Percentiles rank a stretch among this genome's conserved stretches.
These are phyloP conservation scores for Myripristis jacobus DNA, from an alignment of 2,797 vertebrate species.

Conservation along the genomic window DNA sequence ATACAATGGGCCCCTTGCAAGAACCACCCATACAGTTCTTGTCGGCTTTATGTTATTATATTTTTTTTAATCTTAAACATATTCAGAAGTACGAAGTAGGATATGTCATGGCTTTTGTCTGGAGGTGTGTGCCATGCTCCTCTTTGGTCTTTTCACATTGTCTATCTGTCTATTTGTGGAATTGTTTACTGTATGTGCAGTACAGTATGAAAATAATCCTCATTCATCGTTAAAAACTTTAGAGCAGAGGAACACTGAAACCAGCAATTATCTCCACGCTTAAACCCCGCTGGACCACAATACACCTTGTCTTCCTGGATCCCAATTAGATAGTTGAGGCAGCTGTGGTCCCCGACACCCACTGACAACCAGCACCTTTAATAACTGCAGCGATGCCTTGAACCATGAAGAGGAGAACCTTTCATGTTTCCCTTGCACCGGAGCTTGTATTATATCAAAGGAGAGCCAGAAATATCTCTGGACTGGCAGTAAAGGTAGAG, in stretches of 20 bases:
- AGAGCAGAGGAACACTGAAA: conserved; percentile 2
- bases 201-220: background rate
- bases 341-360: conserved; percentile 20
- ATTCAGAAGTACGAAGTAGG: background rate
- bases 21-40: conserved; percentile 26
- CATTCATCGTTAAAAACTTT: conserved; percentile 4
- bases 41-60: too few species aligned
- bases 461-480: conserved; percentile 27
- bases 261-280: conserved; percentile 34
- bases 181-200: background rate
- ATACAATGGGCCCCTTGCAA: conserved; percentile 27
- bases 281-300: conserved; percentile 27
- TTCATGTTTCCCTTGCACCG: conserved; percentile 35
- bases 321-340: conserved; percentile 50
- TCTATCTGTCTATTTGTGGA: too few species aligned
- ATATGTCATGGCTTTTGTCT: background rate
- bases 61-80: background rate
- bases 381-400: conserved; percentile 6
- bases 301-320: conserved; percentile 46
- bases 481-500: background rate
- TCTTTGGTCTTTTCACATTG: too few species aligned
- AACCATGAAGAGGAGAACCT: conserved; percentile 21
- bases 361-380: conserved; percentile 46
- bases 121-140: background rate
- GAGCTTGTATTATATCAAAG: conserved; percentile 12